Base-by-base conservation (phyloP, 2,797 vertebrate genomes). In the Tapera naevia region DNA sequence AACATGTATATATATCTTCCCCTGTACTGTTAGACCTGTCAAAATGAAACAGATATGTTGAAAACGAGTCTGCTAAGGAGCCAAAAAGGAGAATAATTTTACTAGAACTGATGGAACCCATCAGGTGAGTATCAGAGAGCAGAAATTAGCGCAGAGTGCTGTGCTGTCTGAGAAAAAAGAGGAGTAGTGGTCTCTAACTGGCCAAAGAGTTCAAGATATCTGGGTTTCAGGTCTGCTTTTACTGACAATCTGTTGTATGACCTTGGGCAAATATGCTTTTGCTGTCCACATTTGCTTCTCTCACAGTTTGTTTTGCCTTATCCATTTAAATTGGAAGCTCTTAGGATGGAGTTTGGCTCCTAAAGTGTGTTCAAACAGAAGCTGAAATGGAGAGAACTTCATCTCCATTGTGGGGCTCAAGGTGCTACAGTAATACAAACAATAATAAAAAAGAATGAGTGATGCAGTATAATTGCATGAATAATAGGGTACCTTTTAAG, bases 391-490 rank as follows among this genome's bases (percentile, higher is more conserved):
- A 88, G 69, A 83, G 32, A 93, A 41, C 83, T 91, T 81, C 1
- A 5, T 79, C 82, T 95, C 71, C 30, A 7, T 41, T 86, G 71
- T 78, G 61, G 35, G 48, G 61, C 91, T 96, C 78, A 91, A 95
- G 91, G 90, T 93, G 83, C 84, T 96, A 94, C 94, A 91, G 74
- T 85, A 92, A 83, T 87, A 86, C 78, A 95, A 94, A 94, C 84
- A 89, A 78, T 51, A 91, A 93, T 82, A 91, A 86, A 82, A 86
- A 82, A 58, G 82, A 80, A 69, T 81, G 67, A 94, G 57, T 10
- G 74, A 87, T 41, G 90, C 80, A 87, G 65, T 65, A 94, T 90
- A 94, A 93, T 81, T 91, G 83, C 86, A 91, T 72, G 75, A 95
- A 95, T 91, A 96, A 95, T 80, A 73, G 48, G 84, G 43, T 73